Conservation (phyloP, 2,113 vertebrate species). For the Sinocyclocheilus anshuiensis region DNA sequence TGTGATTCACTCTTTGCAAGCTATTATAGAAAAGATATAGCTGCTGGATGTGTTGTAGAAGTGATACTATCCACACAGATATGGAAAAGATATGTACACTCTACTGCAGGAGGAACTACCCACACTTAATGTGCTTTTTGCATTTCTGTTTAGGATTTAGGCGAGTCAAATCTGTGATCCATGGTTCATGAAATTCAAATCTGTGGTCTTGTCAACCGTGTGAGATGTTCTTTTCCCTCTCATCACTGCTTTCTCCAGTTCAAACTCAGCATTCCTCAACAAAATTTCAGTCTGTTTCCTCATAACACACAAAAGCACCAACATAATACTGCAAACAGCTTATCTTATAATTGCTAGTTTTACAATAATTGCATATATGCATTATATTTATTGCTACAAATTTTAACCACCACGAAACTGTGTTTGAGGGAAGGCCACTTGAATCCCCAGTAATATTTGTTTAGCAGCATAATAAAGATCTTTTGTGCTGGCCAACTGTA, state of each 20-base stretch:
- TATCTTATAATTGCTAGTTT: slow-evolving; percentile 3
- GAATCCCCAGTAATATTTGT: neutral
- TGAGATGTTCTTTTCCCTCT: slow-evolving; percentile 8
- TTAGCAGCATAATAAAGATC: slow-evolving; percentile 24
- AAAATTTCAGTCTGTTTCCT: neutral
- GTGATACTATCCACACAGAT: neutral
- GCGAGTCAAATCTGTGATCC: slow-evolving; percentile 23
- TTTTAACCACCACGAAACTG: neutral
- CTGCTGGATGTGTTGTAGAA: neutral
- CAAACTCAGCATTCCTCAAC: slow-evolving; percentile 12
- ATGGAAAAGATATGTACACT: neutral
- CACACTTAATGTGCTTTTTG: neutral
- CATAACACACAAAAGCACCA: neutral
- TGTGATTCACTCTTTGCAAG: slow-evolving; percentile 19
- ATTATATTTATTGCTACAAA: slow-evolving; percentile 6
- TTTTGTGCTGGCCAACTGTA: slow-evolving; percentile 11
- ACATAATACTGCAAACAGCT: slow-evolving; percentile 8
- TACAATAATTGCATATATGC: slow-evolving; percentile 25
- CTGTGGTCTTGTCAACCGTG: neutral
- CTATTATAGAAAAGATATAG: slow-evolving; percentile 2
- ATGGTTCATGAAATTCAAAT: slow-evolving; percentile 32
- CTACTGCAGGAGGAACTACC: neutral
- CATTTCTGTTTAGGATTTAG: slow-evolving; percentile 29
- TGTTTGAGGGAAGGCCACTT: neutral
- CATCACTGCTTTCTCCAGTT: slow-evolving; percentile 6